Evolutionary conservation across 2,113 vertebrate species (phyloP).

Genomic region (Hemichromis elongatus): DNA sequence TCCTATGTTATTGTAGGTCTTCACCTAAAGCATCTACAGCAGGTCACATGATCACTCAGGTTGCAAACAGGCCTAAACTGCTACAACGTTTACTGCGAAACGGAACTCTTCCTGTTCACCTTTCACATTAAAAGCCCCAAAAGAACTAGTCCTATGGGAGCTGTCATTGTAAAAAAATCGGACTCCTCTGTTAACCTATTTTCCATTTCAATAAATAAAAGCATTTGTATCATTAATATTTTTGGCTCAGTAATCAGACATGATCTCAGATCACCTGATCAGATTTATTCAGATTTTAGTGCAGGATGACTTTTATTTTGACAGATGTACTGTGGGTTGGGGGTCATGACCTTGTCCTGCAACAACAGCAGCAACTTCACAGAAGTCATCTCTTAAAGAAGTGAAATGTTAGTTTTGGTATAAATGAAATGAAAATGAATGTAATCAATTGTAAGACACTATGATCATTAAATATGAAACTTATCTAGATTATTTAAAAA

Average conservation of each 20-base stretch:
- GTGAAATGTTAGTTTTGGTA: not conserved
- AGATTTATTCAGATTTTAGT: not conserved
- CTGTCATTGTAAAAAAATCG: not conserved
- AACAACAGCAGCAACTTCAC: not conserved
- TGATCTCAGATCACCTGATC: accelerated
- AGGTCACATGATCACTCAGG: not conserved
- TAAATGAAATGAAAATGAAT: not conserved
- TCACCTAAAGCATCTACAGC: not conserved
- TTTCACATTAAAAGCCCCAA: not conserved
- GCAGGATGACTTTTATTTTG: not conserved
- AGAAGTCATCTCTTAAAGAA: not conserved
- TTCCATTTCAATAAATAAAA: no score
- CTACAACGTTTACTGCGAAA: not conserved
- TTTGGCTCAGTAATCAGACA: no score
- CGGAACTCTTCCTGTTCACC: not conserved
- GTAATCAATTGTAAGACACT: not conserved
- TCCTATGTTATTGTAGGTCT: not conserved
- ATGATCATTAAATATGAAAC: not conserved
- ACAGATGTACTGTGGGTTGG: not conserved
- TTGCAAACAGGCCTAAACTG: not conserved
- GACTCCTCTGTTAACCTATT: not conserved
- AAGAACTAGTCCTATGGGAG: not conserved
- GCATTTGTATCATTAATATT: no score
- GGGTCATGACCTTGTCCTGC: not conserved
- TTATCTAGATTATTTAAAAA: not conserved